Percentiles rank a stretch among this genome's conserved stretches.
Conservation (phyloP, 2,797 vertebrate species). For the Pseudotriccus pelzelni region DNA sequence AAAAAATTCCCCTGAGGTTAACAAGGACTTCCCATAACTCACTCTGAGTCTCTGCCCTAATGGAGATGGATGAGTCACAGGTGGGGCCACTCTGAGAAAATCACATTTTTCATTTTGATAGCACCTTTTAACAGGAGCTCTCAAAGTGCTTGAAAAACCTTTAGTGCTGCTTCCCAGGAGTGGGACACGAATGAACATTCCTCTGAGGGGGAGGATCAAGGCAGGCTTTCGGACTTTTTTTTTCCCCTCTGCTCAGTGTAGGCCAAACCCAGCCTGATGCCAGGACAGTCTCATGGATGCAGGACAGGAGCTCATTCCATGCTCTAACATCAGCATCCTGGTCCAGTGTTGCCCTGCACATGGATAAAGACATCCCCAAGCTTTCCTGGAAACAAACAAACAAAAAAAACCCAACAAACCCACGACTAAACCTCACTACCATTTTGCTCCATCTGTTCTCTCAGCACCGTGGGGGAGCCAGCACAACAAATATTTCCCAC, state of each 20-base stretch:
- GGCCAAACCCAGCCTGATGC: background rate
- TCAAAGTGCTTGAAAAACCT: constrained; percentile 19
- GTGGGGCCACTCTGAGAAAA: constrained; percentile 26
- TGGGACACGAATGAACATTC: background rate
- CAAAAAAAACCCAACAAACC: no score
- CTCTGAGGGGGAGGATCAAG: background rate
- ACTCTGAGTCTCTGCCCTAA: background rate
- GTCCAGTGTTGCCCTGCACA: fast-evolving
- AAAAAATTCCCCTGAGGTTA: background rate
- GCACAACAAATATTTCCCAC: background rate
- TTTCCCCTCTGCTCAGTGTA: background rate
- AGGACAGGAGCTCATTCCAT: fast-evolving
- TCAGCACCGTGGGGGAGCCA: background rate
- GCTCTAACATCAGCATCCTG: background rate
- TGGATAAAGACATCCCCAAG: background rate
- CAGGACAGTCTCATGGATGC: fast-evolving
- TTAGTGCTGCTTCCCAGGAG: background rate
- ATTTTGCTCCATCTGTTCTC: background rate
- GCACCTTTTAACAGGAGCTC: constrained; percentile 45
- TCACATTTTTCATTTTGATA: constrained; percentile 42
- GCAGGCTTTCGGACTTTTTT: background rate
- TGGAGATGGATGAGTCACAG: constrained; percentile 52
- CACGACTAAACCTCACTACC: background rate
- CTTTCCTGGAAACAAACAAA: background rate
- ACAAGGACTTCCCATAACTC: constrained; percentile 10